These are phyloP conservation scores for Trissoscelio sp. DNA, from an alignment of 2,888 invertebrate species.

Conservation along the genomic window DNA sequence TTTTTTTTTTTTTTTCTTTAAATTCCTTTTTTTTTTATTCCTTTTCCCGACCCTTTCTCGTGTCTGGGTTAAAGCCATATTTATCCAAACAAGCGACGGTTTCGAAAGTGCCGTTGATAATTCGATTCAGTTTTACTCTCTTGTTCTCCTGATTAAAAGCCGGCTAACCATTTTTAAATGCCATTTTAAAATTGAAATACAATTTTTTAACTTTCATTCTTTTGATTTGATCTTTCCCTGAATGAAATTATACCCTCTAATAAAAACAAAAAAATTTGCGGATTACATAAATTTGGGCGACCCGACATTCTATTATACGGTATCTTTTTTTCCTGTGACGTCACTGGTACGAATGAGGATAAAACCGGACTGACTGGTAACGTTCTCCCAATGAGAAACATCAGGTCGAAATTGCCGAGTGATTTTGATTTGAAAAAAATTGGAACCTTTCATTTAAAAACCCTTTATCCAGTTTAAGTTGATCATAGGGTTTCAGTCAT, in stretches of 20 bases:
- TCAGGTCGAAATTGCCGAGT: slow-evolving; percentile 63
- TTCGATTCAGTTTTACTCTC: slow-evolving; percentile 44
- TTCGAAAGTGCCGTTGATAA: slow-evolving; percentile 61
- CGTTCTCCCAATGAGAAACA: slow-evolving; percentile 77
- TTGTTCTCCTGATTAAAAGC: slow-evolving; percentile 32
- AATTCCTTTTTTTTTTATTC: slow-evolving; percentile 19
- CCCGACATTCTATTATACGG: slow-evolving; percentile 66
- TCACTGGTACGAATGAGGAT: slow-evolving; percentile 75
- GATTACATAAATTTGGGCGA: slow-evolving; percentile 46
- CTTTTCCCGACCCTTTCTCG: slow-evolving; percentile 29
- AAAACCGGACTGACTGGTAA: slow-evolving; percentile 83
- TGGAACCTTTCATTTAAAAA: slow-evolving; percentile 12
- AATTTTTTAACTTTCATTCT: too few relatives aligned
- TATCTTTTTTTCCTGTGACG: slow-evolving; percentile 75
- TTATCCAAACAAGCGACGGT: slow-evolving; percentile 46
- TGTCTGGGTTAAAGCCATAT: slow-evolving; percentile 32
- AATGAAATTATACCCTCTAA: too few relatives aligned
- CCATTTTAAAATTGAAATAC: too few relatives aligned
- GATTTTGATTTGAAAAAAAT: slow-evolving; percentile 52
- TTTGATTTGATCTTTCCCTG: too few relatives aligned
- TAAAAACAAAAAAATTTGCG: too few relatives aligned
- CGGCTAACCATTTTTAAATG: too few relatives aligned
- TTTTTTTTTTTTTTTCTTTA: too few relatives aligned
- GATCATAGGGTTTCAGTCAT: background rate
- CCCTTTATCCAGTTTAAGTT: slow-evolving; percentile 10